A percentile compares a stretch with the other conserved stretches of the same genome.
Conservation (phyloP, 2,888 invertebrate genomes). For the Amblyjoppa fuscipennis region DNA sequence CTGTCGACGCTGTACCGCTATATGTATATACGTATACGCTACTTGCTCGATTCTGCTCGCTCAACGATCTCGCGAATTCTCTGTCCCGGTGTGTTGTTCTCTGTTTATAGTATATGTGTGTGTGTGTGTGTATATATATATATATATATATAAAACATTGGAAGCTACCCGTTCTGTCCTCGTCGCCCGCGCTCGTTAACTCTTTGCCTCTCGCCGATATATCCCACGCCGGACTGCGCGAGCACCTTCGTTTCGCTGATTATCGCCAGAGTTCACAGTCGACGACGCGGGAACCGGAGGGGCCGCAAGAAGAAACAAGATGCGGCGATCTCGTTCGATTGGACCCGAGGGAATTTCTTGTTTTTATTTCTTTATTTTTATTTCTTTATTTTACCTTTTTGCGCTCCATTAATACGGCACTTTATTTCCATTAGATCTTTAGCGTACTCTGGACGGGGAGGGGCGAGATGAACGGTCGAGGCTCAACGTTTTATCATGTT, state of each 20-base stretch:
- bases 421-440: slow-evolving; percentile 25
- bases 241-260: slow-evolving; percentile 59
- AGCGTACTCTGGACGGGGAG: background rate
- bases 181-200: slow-evolving; percentile 66
- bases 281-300: slow-evolving; percentile 24
- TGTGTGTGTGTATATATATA: background rate
- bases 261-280: slow-evolving; percentile 50
- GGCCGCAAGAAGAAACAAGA: slow-evolving; percentile 22
- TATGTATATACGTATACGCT: slow-evolving; percentile 64
- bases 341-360: slow-evolving; percentile 40
- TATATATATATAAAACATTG: slow-evolving; percentile 13
- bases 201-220: slow-evolving; percentile 59
- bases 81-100: slow-evolving; percentile 27
- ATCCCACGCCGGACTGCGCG: slow-evolving; percentile 50
- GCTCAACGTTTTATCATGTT: background rate
- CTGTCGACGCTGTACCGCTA: slow-evolving; percentile 76
- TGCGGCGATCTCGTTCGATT: slow-evolving; percentile 33
- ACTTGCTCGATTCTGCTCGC: slow-evolving; percentile 27
- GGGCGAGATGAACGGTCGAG: background rate
- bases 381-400: slow-evolving; percentile 4
- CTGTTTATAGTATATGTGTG: slow-evolving; percentile 14
- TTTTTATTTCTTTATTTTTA: background rate
- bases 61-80: slow-evolving; percentile 57
- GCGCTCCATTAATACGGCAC: slow-evolving; percentile 17
- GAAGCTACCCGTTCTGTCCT: slow-evolving; percentile 29